Evolutionary conservation across 2,797 vertebrate species (phyloP).

Genomic region (Pelodytes ibericus): DNA sequence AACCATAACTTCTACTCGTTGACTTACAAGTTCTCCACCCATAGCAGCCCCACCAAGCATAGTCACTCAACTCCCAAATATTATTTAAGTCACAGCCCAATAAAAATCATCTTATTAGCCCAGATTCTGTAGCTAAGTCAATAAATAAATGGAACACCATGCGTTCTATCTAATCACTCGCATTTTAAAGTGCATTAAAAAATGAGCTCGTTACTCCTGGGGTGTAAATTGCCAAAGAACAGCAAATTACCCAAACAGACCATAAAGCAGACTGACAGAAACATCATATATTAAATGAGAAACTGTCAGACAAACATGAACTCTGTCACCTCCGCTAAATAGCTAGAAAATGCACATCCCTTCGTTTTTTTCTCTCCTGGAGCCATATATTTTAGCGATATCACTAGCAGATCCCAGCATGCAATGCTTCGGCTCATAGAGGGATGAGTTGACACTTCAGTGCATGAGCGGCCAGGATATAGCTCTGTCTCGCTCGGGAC

Average conservation of each 20-base stretch:
- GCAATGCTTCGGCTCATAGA: not conserved
- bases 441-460: too few species aligned
- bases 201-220: conserved; percentile 49
- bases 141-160: conserved; percentile 50
- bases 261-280: conserved; percentile 47
- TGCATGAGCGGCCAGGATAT: too few species aligned
- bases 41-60: too few species aligned
- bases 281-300: conserved; percentile 22
- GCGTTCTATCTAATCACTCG: conserved; percentile 49
- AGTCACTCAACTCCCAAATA: conserved; percentile 8
- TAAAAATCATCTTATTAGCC: conserved; percentile 22
- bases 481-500: too few species aligned
- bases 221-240: conserved; percentile 51
- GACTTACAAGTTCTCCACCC: too few species aligned
- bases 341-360: not conserved
- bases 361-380: not conserved
- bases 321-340: conserved; percentile 39
- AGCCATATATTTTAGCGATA: not conserved
- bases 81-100: not conserved
- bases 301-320: conserved; percentile 42
- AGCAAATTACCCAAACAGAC: conserved; percentile 51
- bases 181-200: conserved; percentile 55
- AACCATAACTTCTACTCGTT: too few species aligned
- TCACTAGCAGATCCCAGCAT: not conserved
- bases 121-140: conserved; percentile 22